phyloP scores from a whole-genome alignment of 1,140 invertebrate species.

The Drosophila sp. region DNA sequence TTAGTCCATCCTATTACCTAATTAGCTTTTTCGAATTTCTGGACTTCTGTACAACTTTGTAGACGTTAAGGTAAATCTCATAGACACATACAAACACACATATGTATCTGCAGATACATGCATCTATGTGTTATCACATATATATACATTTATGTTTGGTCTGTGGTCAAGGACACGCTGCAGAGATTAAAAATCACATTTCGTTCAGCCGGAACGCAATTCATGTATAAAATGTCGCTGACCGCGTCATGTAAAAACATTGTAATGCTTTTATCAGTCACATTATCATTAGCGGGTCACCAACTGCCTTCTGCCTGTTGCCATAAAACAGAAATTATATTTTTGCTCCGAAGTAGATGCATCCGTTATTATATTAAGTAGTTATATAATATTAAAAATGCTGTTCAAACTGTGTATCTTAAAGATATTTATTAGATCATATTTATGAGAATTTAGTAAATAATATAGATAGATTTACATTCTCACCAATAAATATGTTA shows the following conservation, averaged over 20 bases:
- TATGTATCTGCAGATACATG: background rate
- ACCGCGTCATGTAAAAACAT: slow-evolving; percentile 49
- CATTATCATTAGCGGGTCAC: slow-evolving; percentile 61
- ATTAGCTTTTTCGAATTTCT: slow-evolving; percentile 47
- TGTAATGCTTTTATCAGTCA: slow-evolving; percentile 75
- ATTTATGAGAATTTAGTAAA: too few species aligned
- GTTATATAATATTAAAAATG: too few species aligned
- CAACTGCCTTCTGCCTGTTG: slow-evolving; percentile 22
- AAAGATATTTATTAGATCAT: too few species aligned
- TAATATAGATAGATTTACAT: too few species aligned
- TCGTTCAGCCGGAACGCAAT: slow-evolving; percentile 27
- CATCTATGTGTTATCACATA: slow-evolving; percentile 2
- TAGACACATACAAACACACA: background rate
- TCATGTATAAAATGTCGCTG: slow-evolving; percentile 52
- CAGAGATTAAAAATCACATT: slow-evolving; percentile 68
- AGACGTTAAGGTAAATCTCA: slow-evolving; percentile 30
- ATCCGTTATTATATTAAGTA: too few species aligned
- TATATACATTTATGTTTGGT: background rate
- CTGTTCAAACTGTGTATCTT: too few species aligned
- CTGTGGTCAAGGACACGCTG: slow-evolving; percentile 33
- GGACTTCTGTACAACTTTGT: slow-evolving; percentile 41
- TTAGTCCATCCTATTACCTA: slow-evolving; percentile 42
- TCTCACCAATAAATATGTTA: too few species aligned
- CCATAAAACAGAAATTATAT: slow-evolving; percentile 43
- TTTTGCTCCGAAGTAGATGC: slow-evolving; percentile 2